Evolutionary conservation across 2,113 vertebrate genomes (phyloP).

Genomic region (Boulengeromyrus knoepffleri): DNA sequence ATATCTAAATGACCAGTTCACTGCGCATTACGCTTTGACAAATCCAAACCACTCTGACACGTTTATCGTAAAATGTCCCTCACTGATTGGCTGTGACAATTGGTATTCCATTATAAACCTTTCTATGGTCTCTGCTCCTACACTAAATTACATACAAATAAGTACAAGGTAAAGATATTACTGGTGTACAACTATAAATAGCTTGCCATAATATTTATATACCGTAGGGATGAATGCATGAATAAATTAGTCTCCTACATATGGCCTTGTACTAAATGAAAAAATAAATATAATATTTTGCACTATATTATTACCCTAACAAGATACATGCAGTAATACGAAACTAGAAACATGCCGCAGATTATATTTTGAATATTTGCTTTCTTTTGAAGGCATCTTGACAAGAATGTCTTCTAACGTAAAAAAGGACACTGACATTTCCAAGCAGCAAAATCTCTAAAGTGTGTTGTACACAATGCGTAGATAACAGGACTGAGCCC

Average conservation of each 20-base stretch:
- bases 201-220: neutral
- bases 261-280: neutral
- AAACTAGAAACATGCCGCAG: neutral
- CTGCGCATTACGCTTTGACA: neutral
- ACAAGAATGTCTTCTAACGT: neutral
- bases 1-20: neutral
- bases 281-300: neutral
- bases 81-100: neutral
- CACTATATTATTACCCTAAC: neutral
- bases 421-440: neutral
- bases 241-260: neutral
- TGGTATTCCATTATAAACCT: neutral
- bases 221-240: neutral
- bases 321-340: neutral
- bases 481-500: conserved; percentile 1
- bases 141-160: neutral
- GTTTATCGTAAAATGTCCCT: neutral
- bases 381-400: neutral
- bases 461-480: neutral
- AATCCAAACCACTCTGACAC: neutral
- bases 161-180: neutral
- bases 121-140: neutral
- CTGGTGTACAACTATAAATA: neutral
- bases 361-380: neutral
- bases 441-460: neutral